Conservation (phyloP, 2,113 vertebrate genomes). For the Canis aureus region DNA sequence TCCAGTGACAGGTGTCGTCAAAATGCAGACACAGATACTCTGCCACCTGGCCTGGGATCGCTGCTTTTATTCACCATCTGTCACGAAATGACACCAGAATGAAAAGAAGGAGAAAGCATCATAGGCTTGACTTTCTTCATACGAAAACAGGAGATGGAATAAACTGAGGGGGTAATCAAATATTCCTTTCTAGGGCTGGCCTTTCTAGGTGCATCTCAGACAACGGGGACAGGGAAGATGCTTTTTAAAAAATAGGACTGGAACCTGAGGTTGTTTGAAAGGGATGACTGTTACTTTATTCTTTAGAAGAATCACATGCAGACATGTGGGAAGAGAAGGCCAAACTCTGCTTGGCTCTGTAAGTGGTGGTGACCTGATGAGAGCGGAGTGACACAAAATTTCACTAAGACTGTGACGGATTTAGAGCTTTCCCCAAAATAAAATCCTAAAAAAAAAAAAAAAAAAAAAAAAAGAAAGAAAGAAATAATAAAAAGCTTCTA, state of each 20-base stretch:
- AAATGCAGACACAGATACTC: constrained; percentile 59
- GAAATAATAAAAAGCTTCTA: neutral
- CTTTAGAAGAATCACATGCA: neutral
- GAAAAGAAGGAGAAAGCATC: constrained; percentile 42
- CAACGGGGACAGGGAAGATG: neutral
- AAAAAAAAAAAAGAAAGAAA: neutral
- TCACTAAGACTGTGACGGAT: neutral
- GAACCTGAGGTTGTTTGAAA: neutral
- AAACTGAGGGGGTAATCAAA: neutral
- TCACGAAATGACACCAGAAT: constrained; percentile 31
- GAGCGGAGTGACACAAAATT: no score
- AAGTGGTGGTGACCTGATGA: neutral
- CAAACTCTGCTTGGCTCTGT: neutral
- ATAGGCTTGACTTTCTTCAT: neutral
- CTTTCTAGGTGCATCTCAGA: neutral
- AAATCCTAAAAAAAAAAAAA: neutral
- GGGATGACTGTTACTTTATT: neutral
- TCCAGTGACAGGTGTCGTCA: constrained; percentile 59
- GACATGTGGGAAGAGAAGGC: neutral
- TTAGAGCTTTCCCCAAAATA: no score
- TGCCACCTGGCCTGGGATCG: constrained; percentile 69
- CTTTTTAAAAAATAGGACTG: neutral
- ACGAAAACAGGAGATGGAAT: neutral
- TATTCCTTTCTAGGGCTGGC: neutral
- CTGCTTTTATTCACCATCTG: constrained; percentile 78